Conservation (phyloP, 2,888 invertebrate genomes). For the Eulithis prunata region DNA sequence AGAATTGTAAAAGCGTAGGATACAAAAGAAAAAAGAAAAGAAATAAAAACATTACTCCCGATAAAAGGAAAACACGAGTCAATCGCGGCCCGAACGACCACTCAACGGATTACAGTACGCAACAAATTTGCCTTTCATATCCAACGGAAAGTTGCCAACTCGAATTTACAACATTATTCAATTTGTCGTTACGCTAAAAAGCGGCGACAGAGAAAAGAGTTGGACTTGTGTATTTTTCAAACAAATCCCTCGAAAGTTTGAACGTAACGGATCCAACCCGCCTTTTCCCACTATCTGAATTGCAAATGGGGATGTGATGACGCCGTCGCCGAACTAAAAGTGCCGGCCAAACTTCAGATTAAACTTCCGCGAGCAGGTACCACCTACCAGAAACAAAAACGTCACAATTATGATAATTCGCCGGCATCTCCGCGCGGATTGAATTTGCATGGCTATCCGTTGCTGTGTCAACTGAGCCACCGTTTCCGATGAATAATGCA, state of each 20-base stretch:
- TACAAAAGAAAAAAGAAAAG: conserved; percentile 31
- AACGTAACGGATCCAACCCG: conserved; percentile 66
- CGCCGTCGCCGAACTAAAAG: conserved; percentile 82
- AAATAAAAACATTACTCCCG: conserved; percentile 34
- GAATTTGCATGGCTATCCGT: conserved; percentile 83
- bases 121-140: conserved; percentile 43
- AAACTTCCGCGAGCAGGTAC: conserved; percentile 78
- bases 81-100: conserved; percentile 29
- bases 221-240: conserved; percentile 75
- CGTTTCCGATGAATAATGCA: conserved; percentile 81
- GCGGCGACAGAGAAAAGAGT: conserved; percentile 64
- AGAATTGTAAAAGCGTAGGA: conserved; percentile 13
- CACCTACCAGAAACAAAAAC: conserved; percentile 76
- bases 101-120: conserved; percentile 39
- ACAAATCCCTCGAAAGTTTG: conserved; percentile 74
- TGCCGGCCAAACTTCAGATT: conserved; percentile 82
- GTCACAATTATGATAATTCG: conserved; percentile 83
- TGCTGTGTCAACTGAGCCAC: conserved; percentile 82
- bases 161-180: conserved; percentile 68
- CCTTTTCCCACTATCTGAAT: conserved; percentile 82
- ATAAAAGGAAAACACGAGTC: conserved; percentile 36
- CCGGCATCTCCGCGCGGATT: conserved; percentile 78
- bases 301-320: conserved; percentile 80
- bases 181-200: conserved; percentile 72
- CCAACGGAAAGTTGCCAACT: conserved; percentile 44